Conservation (phyloP, 2,797 vertebrate genomes). For the Pygocentrus nattereri region DNA sequence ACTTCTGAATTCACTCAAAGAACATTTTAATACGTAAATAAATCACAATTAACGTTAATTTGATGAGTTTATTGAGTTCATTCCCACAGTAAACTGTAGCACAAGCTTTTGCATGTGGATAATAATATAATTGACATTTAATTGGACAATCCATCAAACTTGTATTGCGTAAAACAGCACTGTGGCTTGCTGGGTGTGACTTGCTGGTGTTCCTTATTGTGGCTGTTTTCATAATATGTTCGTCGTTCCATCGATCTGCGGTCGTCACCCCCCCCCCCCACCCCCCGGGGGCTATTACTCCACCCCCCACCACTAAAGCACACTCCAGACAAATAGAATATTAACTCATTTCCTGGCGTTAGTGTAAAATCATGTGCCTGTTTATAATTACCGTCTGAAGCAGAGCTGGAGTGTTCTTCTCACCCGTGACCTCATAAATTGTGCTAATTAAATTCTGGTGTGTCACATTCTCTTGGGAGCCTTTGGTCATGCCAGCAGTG, state of each 20-base stretch:
- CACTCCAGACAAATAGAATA: slow-evolving; percentile 66
- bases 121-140: slow-evolving; percentile 53
- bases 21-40: background rate
- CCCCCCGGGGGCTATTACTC: too few relatives aligned
- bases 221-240: slow-evolving; percentile 1
- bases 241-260: too few relatives aligned
- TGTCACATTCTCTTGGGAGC: slow-evolving; percentile 66
- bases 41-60: background rate
- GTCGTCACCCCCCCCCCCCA: too few relatives aligned
- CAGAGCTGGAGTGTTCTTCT: slow-evolving; percentile 17
- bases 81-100: background rate
- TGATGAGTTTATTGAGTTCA: background rate
- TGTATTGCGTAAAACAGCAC: slow-evolving; percentile 7
- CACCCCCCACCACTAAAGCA: background rate
- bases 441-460: slow-evolving; percentile 77
- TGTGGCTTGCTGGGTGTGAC: slow-evolving; percentile 9
- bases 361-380: slow-evolving; percentile 37
- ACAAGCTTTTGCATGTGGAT: slow-evolving; percentile 1
- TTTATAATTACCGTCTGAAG: slow-evolving; percentile 20
- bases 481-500: slow-evolving; percentile 60
- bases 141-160: slow-evolving; percentile 59
- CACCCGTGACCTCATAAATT: slow-evolving; percentile 69
- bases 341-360: slow-evolving; percentile 70
- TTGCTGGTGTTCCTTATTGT: background rate
- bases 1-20: too few relatives aligned